Conservation (phyloP, 2,888 invertebrate genomes). For the Fragum whitleyi region DNA sequence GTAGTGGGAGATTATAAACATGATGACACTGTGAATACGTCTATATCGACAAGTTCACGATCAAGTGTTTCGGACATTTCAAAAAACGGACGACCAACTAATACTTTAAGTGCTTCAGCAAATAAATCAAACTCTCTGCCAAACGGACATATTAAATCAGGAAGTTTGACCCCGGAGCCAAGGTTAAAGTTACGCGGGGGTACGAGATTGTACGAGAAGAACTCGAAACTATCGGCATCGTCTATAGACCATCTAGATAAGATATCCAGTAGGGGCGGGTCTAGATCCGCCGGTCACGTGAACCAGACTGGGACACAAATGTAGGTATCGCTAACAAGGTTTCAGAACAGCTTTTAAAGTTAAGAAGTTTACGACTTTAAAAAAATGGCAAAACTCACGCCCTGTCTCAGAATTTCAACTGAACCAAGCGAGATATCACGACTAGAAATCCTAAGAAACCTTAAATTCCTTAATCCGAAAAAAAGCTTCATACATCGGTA, state of each 20-base stretch:
- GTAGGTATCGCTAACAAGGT: slow-evolving; percentile 28
- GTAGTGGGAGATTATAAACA: not conserved
- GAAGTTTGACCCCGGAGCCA: slow-evolving; percentile 56
- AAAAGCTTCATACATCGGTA: too few relatives aligned
- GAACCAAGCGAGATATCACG: too few relatives aligned
- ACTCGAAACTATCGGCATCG: slow-evolving; percentile 50
- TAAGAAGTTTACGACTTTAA: too few relatives aligned
- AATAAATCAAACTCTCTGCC: slow-evolving; percentile 1
- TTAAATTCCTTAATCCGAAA: too few relatives aligned
- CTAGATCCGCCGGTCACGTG: slow-evolving; percentile 6
- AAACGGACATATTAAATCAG: slow-evolving; percentile 17
- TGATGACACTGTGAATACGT: slow-evolving; percentile 9
- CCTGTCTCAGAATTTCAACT: too few relatives aligned
- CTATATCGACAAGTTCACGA: not conserved
- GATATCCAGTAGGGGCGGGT: slow-evolving; percentile 48
- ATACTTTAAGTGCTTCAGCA: not conserved
- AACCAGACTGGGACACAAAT: slow-evolving; percentile 10
- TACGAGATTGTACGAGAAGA: slow-evolving; percentile 58
- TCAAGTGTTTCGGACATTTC: not conserved
- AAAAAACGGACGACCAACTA: not conserved
- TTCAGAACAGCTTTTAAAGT: too few relatives aligned
- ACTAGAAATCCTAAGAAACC: too few relatives aligned
- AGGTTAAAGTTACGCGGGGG: slow-evolving; percentile 33
- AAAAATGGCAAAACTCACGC: too few relatives aligned
- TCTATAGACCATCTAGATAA: slow-evolving; percentile 58